A percentile compares a stretch with the other conserved stretches of the same genome.
Conservation (phyloP, 2,113 vertebrate genomes). For the Carassius carassius region DNA sequence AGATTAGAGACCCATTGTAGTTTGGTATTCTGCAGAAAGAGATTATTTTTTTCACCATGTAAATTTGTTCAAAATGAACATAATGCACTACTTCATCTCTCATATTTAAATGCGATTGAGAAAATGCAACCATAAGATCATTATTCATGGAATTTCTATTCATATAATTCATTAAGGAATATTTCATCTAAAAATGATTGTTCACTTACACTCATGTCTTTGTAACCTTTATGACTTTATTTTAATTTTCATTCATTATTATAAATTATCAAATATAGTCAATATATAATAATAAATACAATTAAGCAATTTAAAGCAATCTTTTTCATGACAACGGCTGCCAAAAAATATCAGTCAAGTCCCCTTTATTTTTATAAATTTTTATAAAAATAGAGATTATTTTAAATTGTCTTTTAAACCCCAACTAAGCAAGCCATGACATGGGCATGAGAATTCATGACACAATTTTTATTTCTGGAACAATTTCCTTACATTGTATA, state of each 20-base stretch:
- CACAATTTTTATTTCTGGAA: not conserved
- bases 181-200: not conserved
- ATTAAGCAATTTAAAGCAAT: too few species aligned
- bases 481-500: constrained; percentile 2
- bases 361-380: too few species aligned
- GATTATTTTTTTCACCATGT: not conserved
- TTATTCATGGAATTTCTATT: not conserved
- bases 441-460: not conserved
- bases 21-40: not conserved
- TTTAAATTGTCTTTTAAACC: not conserved
- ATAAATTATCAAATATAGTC: too few species aligned
- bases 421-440: not conserved
- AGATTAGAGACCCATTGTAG: constrained; percentile 6
- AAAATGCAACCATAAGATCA: not conserved
- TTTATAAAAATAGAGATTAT: too few species aligned
- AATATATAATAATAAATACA: too few species aligned
- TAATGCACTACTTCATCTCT: not conserved
- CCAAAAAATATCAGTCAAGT: too few species aligned
- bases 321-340: too few species aligned
- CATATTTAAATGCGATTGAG: not conserved
- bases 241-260: not conserved
- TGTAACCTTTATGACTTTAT: too few species aligned
- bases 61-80: not conserved
- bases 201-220: too few species aligned
- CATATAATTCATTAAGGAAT: not conserved